These are phyloP conservation scores for Lytechinus pictus DNA, from an alignment of 35 echinoderm and acorn worm species.

Conservation along the genomic window DNA sequence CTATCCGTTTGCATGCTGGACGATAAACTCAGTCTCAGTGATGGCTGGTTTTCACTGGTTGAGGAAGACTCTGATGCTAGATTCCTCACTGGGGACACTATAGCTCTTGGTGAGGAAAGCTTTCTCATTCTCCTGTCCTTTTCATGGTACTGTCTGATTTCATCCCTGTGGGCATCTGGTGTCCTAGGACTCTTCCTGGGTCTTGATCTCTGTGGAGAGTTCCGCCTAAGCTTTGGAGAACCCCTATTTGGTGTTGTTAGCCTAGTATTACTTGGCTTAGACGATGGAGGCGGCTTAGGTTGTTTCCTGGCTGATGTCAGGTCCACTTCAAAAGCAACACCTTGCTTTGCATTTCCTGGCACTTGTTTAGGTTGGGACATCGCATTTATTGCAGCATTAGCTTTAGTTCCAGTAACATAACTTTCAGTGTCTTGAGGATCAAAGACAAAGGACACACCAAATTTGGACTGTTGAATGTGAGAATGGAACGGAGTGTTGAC, in stretches of 20 bases:
- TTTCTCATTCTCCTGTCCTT: slow-evolving; percentile 34
- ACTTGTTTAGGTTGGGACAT: neutral
- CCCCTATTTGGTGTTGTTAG: neutral
- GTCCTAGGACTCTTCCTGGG: slow-evolving; percentile 61
- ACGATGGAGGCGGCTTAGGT: slow-evolving; percentile 35
- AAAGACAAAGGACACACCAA: slow-evolving; percentile 19
- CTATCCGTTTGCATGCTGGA: slow-evolving; percentile 26
- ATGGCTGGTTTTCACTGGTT: neutral
- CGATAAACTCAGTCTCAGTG: neutral
- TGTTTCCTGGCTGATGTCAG: slow-evolving; percentile 11
- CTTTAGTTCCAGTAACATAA: neutral
- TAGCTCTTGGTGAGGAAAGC: neutral
- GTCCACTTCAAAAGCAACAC: slow-evolving; percentile 40
- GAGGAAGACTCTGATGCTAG: neutral
- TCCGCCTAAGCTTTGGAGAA: neutral
- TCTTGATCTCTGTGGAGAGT: slow-evolving; percentile 9
- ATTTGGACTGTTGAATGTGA: neutral
- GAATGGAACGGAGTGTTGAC: slow-evolving; percentile 20
- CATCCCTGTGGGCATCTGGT: slow-evolving; percentile 62
- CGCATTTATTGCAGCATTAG: neutral
- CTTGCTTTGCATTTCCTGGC: neutral
- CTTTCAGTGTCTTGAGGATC: slow-evolving; percentile 1
- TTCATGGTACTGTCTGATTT: slow-evolving; percentile 68
- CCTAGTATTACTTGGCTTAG: slow-evolving; percentile 21
- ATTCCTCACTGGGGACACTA: neutral